Base-by-base conservation (phyloP, 2,888 invertebrate species). In the Drosophila tanythrix region DNA sequence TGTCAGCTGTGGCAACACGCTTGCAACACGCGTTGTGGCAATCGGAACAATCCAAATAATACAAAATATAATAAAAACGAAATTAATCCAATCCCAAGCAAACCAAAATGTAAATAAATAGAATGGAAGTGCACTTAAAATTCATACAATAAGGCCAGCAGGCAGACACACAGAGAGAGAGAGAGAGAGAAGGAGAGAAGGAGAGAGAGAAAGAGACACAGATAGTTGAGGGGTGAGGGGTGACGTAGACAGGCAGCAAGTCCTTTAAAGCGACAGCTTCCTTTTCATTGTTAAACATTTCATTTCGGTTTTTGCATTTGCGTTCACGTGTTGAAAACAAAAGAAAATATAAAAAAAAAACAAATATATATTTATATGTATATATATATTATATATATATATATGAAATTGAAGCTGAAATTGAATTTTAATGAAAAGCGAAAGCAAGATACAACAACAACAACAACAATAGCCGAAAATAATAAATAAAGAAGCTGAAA, bases 201-300 rank as follows among this genome's bases (percentile, higher is more conserved):
- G 43, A 48, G 36, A 11, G 60, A 48, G 29, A 18, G 29, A 29
- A 8, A 29, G 29, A 25, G 53, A 33, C 11, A 36, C 29, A 35
- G 29, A 15, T 15, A 10, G 25, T 8, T 46, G 60, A 46, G 3
- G 18, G 21, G 56, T 15, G 40, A 60, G 62, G 56, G 62, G 56
- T 11, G n/a, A 59, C 21, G 58, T 51, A 31, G 31, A 59, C 62
- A 53, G 63, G 50, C 60, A 65, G 66, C 65, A 71, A 66, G 78
- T 78, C 77, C 76, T 81, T 71, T 71, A 79, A 89, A 84, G 80
- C 88, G 89, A 89, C 89, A 87, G 89, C 84, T 87, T 84, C 84
- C 84, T 84, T 40, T 71, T 43, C 57, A 74, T 84, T 84, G 83
- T 84, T 75, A 63, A 63, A 52, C 33, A 25, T 66, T 63, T 46